Conservation (phyloP, 2,797 vertebrate species). For the Margarornis squamiger region DNA sequence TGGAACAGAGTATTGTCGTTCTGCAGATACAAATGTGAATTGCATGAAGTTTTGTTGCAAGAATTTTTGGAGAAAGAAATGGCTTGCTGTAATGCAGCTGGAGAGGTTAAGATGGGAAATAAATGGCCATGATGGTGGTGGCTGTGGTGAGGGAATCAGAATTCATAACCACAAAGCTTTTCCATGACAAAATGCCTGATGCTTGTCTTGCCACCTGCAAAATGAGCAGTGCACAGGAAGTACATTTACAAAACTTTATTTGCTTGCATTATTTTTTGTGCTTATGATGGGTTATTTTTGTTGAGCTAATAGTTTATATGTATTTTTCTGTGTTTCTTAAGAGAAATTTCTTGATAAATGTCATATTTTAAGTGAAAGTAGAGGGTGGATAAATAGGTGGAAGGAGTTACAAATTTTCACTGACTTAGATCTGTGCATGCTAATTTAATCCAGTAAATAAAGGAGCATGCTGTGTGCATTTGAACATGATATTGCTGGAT, state of each 20-base stretch:
- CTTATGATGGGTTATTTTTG: neutral
- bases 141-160: neutral
- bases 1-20: neutral
- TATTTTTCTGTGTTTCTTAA: neutral
- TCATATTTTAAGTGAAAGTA: neutral
- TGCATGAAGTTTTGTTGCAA: neutral
- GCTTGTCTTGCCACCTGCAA: neutral
- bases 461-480: neutral
- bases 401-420: neutral
- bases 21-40: neutral
- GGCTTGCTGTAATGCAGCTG: neutral
- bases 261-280: neutral
- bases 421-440: neutral
- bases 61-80: neutral
- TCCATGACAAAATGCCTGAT: neutral
- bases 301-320: neutral
- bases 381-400: neutral
- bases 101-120: neutral
- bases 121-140: neutral
- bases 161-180: neutral
- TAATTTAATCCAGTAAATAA: constrained; percentile 26
- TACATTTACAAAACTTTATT: neutral
- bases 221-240: neutral
- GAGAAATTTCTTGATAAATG: neutral
- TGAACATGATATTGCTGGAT: neutral